Evolutionary conservation across 1,140 invertebrate species (phyloP).

Genomic region (Sarcophaga peregrina): DNA sequence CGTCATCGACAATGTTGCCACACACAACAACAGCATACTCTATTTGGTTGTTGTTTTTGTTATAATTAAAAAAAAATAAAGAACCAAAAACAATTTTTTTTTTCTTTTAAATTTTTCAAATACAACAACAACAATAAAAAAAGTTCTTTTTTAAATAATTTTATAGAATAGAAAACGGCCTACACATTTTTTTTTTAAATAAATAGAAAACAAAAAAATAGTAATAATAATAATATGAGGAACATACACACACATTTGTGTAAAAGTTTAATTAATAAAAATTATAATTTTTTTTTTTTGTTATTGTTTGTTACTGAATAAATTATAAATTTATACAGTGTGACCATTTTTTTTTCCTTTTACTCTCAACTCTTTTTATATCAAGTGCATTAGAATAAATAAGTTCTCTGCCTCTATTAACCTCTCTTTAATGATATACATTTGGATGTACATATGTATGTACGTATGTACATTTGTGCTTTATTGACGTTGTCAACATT

Average conservation of each 20-base stretch:
- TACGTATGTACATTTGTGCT: too few relatives aligned
- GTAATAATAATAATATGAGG: background rate
- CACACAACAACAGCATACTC: constrained; percentile 16
- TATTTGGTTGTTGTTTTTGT: constrained; percentile 1
- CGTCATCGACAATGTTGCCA: background rate
- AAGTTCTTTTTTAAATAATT: background rate
- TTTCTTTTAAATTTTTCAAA: background rate
- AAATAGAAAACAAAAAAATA: too few relatives aligned
- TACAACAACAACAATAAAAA: background rate
- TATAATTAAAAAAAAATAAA: constrained; percentile 18
- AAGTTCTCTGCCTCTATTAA: too few relatives aligned
- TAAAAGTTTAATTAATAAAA: constrained; percentile 15
- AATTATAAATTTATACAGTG: constrained; percentile 4
- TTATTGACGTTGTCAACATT: too few relatives aligned
- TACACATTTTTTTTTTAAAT: background rate
- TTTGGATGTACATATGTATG: too few relatives aligned
- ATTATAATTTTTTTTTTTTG: background rate
- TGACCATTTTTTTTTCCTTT: background rate
- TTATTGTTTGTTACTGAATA: background rate
- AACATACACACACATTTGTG: background rate
- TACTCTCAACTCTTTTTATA: background rate
- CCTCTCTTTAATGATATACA: too few relatives aligned
- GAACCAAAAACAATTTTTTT: too few relatives aligned
- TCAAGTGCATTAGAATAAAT: too few relatives aligned
- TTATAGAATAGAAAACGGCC: background rate